phyloP scores from a whole-genome alignment of 2,113 vertebrate species.

The Anthoscopus minutus region DNA sequence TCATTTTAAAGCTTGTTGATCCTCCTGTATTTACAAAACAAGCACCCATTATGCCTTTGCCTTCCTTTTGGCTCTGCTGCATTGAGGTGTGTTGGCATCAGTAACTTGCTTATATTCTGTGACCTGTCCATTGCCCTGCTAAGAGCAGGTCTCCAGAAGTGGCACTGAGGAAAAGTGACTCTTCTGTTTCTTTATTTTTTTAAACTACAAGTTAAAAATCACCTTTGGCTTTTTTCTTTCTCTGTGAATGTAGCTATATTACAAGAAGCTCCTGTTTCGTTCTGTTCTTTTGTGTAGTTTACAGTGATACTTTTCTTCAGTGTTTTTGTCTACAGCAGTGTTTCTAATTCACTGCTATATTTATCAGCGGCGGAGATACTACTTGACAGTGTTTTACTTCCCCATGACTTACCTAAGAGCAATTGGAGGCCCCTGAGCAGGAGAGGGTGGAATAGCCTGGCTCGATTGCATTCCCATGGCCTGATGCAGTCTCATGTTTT shows the following conservation, averaged over 20 bases:
- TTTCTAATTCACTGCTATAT: background rate
- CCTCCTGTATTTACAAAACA: background rate
- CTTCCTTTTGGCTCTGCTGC: background rate
- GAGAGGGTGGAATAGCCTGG: accelerated
- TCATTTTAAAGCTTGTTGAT: background rate
- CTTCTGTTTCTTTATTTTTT: background rate
- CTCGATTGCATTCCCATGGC: background rate
- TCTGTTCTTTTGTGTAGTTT: background rate
- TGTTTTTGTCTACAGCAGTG: background rate
- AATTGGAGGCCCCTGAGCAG: background rate
- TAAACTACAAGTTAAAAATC: background rate
- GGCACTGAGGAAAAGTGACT: background rate
- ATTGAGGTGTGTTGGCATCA: background rate
- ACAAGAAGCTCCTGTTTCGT: background rate
- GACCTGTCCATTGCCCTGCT: background rate
- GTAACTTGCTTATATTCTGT: background rate
- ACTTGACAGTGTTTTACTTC: background rate
- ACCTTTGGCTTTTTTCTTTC: background rate
- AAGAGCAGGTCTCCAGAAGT: background rate
- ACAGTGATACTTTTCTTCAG: background rate
- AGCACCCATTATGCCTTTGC: background rate
- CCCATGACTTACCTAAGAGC: background rate
- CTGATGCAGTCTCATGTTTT: background rate
- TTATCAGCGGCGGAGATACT: background rate
- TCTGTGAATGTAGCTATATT: background rate